Percentiles rank a stretch among this genome's conserved stretches.
Evolutionary conservation across 2,888 invertebrate genomes (phyloP).

Genomic region (Napeogenes inachia): DNA sequence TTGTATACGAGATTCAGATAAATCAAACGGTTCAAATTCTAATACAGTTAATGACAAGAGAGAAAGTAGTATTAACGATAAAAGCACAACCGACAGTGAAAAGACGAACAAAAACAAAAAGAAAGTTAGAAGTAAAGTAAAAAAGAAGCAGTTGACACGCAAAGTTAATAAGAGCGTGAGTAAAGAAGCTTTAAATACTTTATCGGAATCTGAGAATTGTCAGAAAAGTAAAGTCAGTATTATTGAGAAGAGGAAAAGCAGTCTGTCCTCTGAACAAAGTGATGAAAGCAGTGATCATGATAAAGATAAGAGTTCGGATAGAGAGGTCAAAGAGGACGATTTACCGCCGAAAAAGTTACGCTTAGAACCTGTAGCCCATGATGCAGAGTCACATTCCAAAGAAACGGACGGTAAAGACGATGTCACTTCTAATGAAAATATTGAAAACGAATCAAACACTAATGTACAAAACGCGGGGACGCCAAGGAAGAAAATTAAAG

Average conservation of each 20-base stretch:
- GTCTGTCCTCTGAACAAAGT: constrained; percentile 67
- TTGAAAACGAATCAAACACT: constrained; percentile 38
- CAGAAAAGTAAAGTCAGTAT: constrained; percentile 66
- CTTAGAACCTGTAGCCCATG: constrained; percentile 61
- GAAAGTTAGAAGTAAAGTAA: constrained; percentile 58
- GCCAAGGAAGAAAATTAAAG: constrained; percentile 66
- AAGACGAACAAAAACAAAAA: constrained; percentile 54
- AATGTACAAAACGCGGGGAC: constrained; percentile 39
- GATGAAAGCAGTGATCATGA: constrained; percentile 50
- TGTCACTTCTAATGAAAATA: constrained; percentile 44
- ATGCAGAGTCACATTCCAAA: constrained; percentile 64
- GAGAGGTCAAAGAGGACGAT: constrained; percentile 57
- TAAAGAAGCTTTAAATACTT: constrained; percentile 51
- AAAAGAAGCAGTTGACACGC: constrained; percentile 53
- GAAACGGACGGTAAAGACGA: constrained; percentile 48
- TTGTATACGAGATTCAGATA: constrained; percentile 58
- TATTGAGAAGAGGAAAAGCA: constrained; percentile 66
- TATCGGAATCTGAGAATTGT: constrained; percentile 54
- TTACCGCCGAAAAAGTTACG: constrained; percentile 66
- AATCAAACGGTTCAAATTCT: constrained; percentile 54
- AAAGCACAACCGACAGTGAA: constrained; percentile 52
- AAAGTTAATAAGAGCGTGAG: constrained; percentile 50
- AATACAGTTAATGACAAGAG: constrained; percentile 40
- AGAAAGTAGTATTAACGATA: constrained; percentile 54
- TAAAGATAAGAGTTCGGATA: constrained; percentile 52